phyloP scores from a whole-genome alignment of 2,113 vertebrate genomes.

The Columbina picui region DNA sequence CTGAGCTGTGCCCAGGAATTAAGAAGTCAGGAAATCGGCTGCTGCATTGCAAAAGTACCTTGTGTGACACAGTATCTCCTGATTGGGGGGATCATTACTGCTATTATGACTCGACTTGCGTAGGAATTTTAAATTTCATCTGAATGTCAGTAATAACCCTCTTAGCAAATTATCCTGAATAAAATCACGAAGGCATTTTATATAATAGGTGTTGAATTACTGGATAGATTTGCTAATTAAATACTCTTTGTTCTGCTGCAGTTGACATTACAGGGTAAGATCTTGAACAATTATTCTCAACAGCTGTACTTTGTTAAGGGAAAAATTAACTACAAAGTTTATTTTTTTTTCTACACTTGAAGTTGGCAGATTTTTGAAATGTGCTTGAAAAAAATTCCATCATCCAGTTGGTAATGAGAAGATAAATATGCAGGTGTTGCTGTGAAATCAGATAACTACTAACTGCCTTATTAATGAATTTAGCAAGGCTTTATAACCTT shows the following conservation, averaged over 20 bases:
- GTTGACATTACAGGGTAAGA: constrained; percentile 90
- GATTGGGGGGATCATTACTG: constrained; percentile 97
- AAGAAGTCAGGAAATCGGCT: constrained; percentile 88
- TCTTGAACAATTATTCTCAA: constrained; percentile 88
- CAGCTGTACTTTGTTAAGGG: constrained; percentile 88
- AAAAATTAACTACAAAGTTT: constrained; percentile 88
- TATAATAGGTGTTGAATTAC: constrained; percentile 94
- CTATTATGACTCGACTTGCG: constrained; percentile 92
- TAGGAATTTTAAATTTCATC: constrained; percentile 97
- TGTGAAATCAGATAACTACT: constrained; percentile 83
- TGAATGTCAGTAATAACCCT: constrained; percentile 97
- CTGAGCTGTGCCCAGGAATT: constrained; percentile 86
- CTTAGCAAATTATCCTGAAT: constrained; percentile 99
- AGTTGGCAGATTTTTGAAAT: constrained; percentile 86
- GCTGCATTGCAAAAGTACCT: constrained; percentile 84
- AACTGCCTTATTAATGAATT: constrained; percentile 85
- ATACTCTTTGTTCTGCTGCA: constrained; percentile 90
- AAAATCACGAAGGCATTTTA: constrained; percentile 96
- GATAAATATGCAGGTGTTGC: constrained; percentile 87
- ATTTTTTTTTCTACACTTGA: constrained; percentile 78
- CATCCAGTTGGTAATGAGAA: constrained; percentile 82
- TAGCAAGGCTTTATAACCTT: constrained; percentile 74
- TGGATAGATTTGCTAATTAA: constrained; percentile 95
- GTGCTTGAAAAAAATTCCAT: constrained; percentile 83
- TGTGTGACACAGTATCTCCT: constrained; percentile 89